Evolutionary conservation across 2,797 vertebrate species (phyloP).

Genomic region (Clarias laeviceps): DNA sequence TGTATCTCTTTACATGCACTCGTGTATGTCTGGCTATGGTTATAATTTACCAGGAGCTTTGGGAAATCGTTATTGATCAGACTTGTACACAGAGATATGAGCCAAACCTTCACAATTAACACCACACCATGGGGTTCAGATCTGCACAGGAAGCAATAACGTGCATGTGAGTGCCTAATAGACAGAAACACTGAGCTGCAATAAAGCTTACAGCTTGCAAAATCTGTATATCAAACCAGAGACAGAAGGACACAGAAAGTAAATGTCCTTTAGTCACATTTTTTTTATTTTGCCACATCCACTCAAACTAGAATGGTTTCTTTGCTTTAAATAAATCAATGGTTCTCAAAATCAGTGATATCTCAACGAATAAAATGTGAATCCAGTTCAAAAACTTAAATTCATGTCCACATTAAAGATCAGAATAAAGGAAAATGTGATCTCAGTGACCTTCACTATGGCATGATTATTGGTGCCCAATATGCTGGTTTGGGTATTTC

Average conservation of each 20-base stretch:
- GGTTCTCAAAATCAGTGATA: background rate
- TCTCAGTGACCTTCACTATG: background rate
- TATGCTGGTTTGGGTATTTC: background rate
- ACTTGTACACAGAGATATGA: constrained; percentile 34
- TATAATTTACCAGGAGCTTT: constrained; percentile 52
- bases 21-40: constrained; percentile 38
- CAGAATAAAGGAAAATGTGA: background rate
- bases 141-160: constrained; percentile 36
- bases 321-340: background rate
- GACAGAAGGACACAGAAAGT: constrained; percentile 27
- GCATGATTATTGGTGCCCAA: background rate
- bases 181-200: constrained; percentile 32
- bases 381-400: background rate
- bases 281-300: background rate
- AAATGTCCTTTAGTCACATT: background rate
- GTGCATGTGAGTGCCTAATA: background rate
- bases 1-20: constrained; percentile 47
- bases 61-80: constrained; percentile 58
- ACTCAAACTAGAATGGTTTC: background rate
- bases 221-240: constrained; percentile 13
- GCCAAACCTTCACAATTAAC: constrained; percentile 44
- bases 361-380: background rate
- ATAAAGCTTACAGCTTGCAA: constrained; percentile 37
- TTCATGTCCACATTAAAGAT: background rate
- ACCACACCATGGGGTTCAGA: constrained; percentile 34